A percentile compares a stretch with the other conserved stretches of the same genome.
These are phyloP conservation scores for Loxodonta africana DNA, from an alignment of 2,113 vertebrate species.

Conservation along the genomic window DNA sequence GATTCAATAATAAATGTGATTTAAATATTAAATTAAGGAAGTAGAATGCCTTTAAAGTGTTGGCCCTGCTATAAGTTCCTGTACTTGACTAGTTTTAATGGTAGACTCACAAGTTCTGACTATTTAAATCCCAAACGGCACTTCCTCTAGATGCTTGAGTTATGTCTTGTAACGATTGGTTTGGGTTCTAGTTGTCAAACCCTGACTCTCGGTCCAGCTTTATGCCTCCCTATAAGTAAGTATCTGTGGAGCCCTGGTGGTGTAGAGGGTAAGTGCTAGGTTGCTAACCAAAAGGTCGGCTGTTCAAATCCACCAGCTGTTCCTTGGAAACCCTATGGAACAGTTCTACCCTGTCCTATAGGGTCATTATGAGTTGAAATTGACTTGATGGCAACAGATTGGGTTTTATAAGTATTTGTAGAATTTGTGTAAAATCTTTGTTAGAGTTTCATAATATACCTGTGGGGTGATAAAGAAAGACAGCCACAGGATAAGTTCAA, in stretches of 20 bases:
- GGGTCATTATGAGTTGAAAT: too few species aligned
- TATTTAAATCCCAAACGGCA: neutral
- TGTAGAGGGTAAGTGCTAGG: too few species aligned
- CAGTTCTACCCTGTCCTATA: too few species aligned
- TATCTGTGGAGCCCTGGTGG: too few species aligned
- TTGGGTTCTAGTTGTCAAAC: neutral
- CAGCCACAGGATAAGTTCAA: neutral
- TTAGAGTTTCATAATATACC: neutral
- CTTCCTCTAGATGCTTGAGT: neutral
- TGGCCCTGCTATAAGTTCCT: neutral
- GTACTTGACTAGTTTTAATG: neutral
- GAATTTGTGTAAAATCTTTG: neutral
- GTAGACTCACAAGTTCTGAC: neutral
- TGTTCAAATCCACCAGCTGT: too few species aligned
- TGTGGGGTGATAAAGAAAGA: neutral
- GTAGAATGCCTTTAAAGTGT: neutral
- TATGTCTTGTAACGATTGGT: neutral
- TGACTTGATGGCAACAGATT: too few species aligned
- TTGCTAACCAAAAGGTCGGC: too few species aligned
- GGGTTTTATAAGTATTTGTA: neutral
- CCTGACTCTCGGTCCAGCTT: neutral
- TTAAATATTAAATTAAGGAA: slow-evolving; percentile 35
- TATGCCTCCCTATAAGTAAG: neutral
- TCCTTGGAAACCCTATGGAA: too few species aligned
- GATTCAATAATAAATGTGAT: neutral